These are phyloP conservation scores for Tillus elongatus DNA, from an alignment of 2,888 invertebrate species.

Conservation along the genomic window DNA sequence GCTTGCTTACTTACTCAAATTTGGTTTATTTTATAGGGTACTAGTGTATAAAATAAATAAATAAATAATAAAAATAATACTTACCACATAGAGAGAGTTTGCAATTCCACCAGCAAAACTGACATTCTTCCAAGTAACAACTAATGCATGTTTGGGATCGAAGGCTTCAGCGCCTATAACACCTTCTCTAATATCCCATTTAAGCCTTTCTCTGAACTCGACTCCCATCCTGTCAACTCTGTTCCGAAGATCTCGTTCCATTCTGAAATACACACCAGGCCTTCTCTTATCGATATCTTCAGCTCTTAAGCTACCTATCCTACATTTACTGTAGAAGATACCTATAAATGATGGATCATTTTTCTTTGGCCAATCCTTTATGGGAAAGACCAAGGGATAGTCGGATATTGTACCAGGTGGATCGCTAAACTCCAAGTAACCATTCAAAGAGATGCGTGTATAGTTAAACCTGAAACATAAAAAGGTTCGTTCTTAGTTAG, in stretches of 20 bases:
- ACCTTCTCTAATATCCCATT: slow-evolving; percentile 82
- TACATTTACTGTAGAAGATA: slow-evolving; percentile 83
- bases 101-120: slow-evolving; percentile 84
- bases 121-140: slow-evolving; percentile 94
- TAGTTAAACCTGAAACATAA: slow-evolving; percentile 69
- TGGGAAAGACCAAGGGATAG: slow-evolving; percentile 80
- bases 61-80: slow-evolving; percentile 22
- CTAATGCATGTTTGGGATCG: slow-evolving; percentile 80
- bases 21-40: too few relatives aligned
- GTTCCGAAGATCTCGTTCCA: slow-evolving; percentile 60
- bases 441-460: slow-evolving; percentile 60
- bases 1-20: too few relatives aligned
- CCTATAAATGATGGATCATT: slow-evolving; percentile 92
- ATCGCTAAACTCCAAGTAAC: slow-evolving; percentile 73
- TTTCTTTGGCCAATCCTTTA: slow-evolving; percentile 74
- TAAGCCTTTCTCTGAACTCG: slow-evolving; percentile 74
- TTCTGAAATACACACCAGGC: slow-evolving; percentile 74
- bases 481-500: too few relatives aligned
- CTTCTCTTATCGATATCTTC: slow-evolving; percentile 66
- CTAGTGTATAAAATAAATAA: neutral
- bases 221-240: slow-evolving; percentile 77
- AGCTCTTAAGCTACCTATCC: slow-evolving; percentile 62
- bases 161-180: slow-evolving; percentile 88
- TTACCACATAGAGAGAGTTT: slow-evolving; percentile 62
- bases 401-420: slow-evolving; percentile 74